Evolutionary conservation across 1,140 invertebrate species (phyloP).

Genomic region (Drosophila parabipectinata): DNA sequence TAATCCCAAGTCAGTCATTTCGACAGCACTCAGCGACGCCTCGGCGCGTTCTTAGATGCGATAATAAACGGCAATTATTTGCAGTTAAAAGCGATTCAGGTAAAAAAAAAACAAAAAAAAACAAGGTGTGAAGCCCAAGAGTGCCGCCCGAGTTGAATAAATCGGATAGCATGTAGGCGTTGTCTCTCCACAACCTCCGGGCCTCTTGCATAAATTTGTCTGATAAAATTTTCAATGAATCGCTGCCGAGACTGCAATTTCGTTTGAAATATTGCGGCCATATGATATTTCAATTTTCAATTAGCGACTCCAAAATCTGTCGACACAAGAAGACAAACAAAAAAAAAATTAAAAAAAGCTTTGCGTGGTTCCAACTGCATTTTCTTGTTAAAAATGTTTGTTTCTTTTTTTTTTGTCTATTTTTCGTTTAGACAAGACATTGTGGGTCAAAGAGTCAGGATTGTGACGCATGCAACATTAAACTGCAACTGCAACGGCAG

Average conservation of each 20-base stretch:
- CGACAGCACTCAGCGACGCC: slow-evolving; percentile 36
- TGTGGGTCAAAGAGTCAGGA: slow-evolving; percentile 71
- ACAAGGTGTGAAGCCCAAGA: slow-evolving; percentile 69
- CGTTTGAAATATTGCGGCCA: slow-evolving; percentile 61
- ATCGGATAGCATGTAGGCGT: slow-evolving; percentile 41
- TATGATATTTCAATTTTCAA: slow-evolving; percentile 81
- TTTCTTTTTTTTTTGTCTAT: slow-evolving; percentile 5
- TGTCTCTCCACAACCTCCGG: slow-evolving; percentile 39
- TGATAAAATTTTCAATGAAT: slow-evolving; percentile 66
- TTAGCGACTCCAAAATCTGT: slow-evolving; percentile 62
- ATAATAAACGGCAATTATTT: slow-evolving; percentile 65
- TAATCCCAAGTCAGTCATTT: slow-evolving; percentile 44
- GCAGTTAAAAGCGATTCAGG: slow-evolving; percentile 31
- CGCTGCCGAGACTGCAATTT: slow-evolving; percentile 42
- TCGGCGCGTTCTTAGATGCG: slow-evolving; percentile 56
- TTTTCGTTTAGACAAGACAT: slow-evolving; percentile 48
- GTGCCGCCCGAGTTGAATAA: background rate
- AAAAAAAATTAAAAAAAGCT: slow-evolving; percentile 17
- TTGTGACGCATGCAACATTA: slow-evolving; percentile 62
- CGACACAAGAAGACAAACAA: slow-evolving; percentile 11
- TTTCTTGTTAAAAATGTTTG: slow-evolving; percentile 19
- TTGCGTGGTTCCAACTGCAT: slow-evolving; percentile 55
- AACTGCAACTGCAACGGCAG: slow-evolving; percentile 20
- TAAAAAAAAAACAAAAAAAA: slow-evolving; percentile 21
- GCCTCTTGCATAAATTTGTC: slow-evolving; percentile 68